Evolutionary conservation across 2,888 invertebrate genomes (phyloP).

Genomic region (Ophion ventricosus): DNA sequence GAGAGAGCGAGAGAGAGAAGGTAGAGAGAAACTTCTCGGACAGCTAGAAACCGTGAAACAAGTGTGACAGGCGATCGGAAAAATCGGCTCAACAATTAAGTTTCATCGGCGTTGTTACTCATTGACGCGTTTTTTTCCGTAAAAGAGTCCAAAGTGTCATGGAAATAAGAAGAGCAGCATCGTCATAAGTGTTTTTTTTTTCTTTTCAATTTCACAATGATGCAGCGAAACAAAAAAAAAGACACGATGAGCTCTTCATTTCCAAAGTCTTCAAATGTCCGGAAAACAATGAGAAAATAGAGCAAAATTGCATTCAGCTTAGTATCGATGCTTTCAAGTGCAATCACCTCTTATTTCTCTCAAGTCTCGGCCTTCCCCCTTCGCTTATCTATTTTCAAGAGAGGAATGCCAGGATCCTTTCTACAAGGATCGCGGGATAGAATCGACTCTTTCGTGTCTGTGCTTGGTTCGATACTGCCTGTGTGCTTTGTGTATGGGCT

Average conservation of each 20-base stretch:
- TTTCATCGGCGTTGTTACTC: too few species aligned
- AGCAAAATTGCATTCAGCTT: conserved; percentile 3
- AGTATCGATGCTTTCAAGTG: conserved; percentile 14
- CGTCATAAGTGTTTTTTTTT: neutral
- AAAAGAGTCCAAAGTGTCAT: too few species aligned
- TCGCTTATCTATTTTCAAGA: conserved; percentile 10
- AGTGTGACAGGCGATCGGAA: too few species aligned
- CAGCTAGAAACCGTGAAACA: too few species aligned
- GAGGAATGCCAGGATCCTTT: conserved; percentile 44
- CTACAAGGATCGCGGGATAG: conserved; percentile 23
- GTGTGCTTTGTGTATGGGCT: conserved; percentile 28
- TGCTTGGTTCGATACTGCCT: conserved; percentile 27
- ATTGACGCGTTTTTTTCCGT: too few species aligned
- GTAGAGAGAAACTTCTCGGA: neutral
- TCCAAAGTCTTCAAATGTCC: neutral
- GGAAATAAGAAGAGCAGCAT: too few species aligned
- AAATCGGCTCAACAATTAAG: too few species aligned
- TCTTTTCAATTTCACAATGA: neutral
- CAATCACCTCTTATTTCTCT: conserved; percentile 8
- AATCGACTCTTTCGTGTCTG: conserved; percentile 53
- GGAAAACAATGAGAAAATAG: conserved; percentile 14
- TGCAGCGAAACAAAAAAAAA: neutral
- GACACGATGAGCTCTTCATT: neutral
- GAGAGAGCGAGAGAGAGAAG: neutral
- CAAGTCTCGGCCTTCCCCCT: neutral